Base-by-base conservation (phyloP, 1,140 invertebrate genomes). In the Platorchestia sp. region DNA sequence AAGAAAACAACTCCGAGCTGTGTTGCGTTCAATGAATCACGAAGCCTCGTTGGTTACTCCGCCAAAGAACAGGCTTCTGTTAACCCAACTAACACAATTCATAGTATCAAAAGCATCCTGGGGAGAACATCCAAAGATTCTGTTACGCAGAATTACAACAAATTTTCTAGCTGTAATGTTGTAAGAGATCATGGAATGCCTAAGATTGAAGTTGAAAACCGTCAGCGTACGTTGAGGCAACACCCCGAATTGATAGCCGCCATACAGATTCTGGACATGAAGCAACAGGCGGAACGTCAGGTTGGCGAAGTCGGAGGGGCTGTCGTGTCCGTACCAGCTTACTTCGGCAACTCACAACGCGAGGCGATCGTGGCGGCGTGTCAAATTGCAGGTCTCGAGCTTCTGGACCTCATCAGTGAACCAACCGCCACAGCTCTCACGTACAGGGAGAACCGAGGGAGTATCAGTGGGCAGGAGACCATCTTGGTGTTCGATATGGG, bases 401-500 rank as follows among this genome's bases (percentile, higher is more conserved):
- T 91, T 14, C 44, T 91, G 89, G 89, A 91, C 22, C 89, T 91
- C 89, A 44, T 91, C 89, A 91, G 89, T 45, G 89, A 91, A 42
- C n/a, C 89, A 27, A 91, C 89, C 6, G 89, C 89, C 44, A 45
- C 89, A 44, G 89, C 89, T 91, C 42, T 91, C 5, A 42, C 89
- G 41, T 91, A 91, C 89, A 43, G 89, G 44, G 36, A 91, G 36
- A 91, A 91, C 89, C 41, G 89, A 16, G 41, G 22, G 6, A 14
- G 7, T 7, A 22, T 27, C 19, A 45, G 36, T 14, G 42, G 1
- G 43, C 89, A 42, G 43, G 19, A 91, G 36, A 86, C 86, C 42
- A 44, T 91, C 41, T 10, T 91, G 89, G 89, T 91, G 3, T 91
- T 91, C 36, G 89, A 91, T 91, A 44, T 91, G 89, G 89, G 89